Evolutionary conservation across 2,888 invertebrate genomes (phyloP).

Genomic region (Trichogramma dendrolimi): DNA sequence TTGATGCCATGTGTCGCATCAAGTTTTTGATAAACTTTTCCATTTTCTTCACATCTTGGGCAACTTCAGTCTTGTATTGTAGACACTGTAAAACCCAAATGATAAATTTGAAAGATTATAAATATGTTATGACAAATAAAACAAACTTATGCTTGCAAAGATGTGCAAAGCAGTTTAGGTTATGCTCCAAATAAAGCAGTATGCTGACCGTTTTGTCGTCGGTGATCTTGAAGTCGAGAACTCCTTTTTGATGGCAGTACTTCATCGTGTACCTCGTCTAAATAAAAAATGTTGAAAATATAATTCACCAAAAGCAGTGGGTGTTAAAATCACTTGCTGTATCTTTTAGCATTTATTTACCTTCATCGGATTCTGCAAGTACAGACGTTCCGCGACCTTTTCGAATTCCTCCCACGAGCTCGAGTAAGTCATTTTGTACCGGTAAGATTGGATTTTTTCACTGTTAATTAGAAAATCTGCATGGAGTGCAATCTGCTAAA

Average conservation of each 20-base stretch:
- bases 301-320: too few species aligned
- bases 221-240: slow-evolving; percentile 84
- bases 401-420: slow-evolving; percentile 97
- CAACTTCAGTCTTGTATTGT: slow-evolving; percentile 91
- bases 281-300: slow-evolving; percentile 33
- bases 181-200: too few species aligned
- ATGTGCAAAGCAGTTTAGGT: too few species aligned
- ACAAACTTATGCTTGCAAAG: too few species aligned
- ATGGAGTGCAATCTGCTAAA: too few species aligned
- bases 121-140: too few species aligned
- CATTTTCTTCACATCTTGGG: slow-evolving; percentile 91
- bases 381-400: slow-evolving; percentile 90
- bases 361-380: slow-evolving; percentile 85
- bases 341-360: slow-evolving; percentile 52
- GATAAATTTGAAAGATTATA: too few species aligned
- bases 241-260: slow-evolving; percentile 85
- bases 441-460: too few species aligned
- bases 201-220: slow-evolving; percentile 81
- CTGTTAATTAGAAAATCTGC: too few species aligned
- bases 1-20: slow-evolving; percentile 90
- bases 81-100: slow-evolving; percentile 70
- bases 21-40: slow-evolving; percentile 91
- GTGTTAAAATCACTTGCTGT: slow-evolving; percentile 1
- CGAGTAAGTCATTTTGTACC: slow-evolving; percentile 71
- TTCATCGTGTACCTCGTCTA: slow-evolving; percentile 83